Base-by-base conservation (phyloP, 2,888 invertebrate species). In the Leptarthrus brevirostris region DNA sequence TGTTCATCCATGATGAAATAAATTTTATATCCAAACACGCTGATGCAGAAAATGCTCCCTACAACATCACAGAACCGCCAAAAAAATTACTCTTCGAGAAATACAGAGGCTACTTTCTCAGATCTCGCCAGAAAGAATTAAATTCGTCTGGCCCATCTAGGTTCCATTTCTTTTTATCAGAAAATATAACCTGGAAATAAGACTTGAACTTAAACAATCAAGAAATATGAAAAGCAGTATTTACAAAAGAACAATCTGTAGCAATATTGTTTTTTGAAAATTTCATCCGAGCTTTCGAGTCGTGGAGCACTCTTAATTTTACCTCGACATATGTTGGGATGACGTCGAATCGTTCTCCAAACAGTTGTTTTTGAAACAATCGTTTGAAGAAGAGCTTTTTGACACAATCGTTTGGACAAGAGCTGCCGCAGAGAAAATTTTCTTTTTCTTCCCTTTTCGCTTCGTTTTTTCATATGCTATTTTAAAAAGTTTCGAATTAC, bases 381-480 rank as follows among this genome's bases (percentile, higher is more conserved):
- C 24, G 54, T 54, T 54, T 54, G 12, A 10, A 24, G 2, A 54
- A 54, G 54, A 24, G 24, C 6, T 24, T n/a, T n/a, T n/a, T n/a
- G n/a, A n/a, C n/a, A n/a, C n/a, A n/a, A 1, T 2, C 54, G 54
- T 54, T 12, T 24, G 1, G 3, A 12, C 54, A n/a, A n/a, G n/a
- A n/a, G n/a, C 22, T 54, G 24, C 24, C 22, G 24, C 54, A 1
- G 24, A 54, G 22, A 54, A 20, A 54, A 14, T 14, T 54, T 54
- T 24, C 20, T 54, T 24, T 54, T 54, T 24, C 54, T 22, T 24
- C 54, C n/a, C 26, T 10, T 10, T 54, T 54, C 54, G 2, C 10
- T 54, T 54, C 24, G 24, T 24, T 54, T 54, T 54, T 10, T 24
- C 54, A 54, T 54, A 54, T 8, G 24, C 22, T 74, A 18, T 70